Conservation (phyloP, 2,888 invertebrate genomes). For the Tipula lateralis region DNA sequence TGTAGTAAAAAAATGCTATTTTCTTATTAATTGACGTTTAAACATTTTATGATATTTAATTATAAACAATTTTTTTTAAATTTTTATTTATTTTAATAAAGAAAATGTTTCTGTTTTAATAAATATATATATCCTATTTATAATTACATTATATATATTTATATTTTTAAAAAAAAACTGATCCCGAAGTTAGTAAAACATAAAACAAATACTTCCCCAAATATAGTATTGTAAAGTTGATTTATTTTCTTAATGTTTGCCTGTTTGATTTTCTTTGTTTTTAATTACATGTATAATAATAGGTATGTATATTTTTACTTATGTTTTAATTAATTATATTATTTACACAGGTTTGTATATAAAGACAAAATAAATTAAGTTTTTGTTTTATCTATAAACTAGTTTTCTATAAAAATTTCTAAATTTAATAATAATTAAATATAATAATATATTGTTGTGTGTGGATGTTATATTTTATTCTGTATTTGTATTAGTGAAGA, state of each 20-base stretch:
- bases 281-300: background rate
- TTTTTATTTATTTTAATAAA: background rate
- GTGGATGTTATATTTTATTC: background rate
- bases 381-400: slow-evolving; percentile 11
- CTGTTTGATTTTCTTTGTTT: background rate
- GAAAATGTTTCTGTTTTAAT: background rate
- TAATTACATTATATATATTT: background rate
- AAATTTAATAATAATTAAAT: background rate
- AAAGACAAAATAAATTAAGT: slow-evolving; percentile 21
- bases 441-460: background rate
- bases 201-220: slow-evolving; percentile 24
- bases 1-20: background rate
- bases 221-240: background rate
- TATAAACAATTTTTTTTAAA: background rate
- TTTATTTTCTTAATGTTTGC: background rate
- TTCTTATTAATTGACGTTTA: slow-evolving; percentile 24
- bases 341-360: slow-evolving; percentile 14
- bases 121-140: background rate
- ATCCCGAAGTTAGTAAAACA: slow-evolving; percentile 24
- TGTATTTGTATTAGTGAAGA: background rate
- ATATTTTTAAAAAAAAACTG: background rate
- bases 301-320: background rate
- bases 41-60: background rate
- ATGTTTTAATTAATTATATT: background rate
- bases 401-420: background rate